These are phyloP conservation scores for Astyanax mexicanus DNA, from an alignment of 2,797 vertebrate species.

Conservation along the genomic window DNA sequence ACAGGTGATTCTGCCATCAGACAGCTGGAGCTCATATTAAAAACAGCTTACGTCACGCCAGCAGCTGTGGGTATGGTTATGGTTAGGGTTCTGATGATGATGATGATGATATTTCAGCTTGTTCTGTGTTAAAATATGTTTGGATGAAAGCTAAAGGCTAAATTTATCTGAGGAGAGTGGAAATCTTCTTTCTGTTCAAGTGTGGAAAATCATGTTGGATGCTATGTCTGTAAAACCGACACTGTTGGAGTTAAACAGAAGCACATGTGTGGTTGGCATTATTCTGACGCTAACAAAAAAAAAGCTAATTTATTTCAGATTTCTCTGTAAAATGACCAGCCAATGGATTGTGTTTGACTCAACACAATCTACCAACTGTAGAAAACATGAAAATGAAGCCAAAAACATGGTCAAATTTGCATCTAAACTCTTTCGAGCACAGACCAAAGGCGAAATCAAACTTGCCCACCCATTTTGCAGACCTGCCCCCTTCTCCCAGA, in stretches of 20 bases:
- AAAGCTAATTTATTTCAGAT: too few species aligned
- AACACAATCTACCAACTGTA: too few species aligned
- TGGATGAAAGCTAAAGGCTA: conserved; percentile 4
- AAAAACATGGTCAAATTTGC: too few species aligned
- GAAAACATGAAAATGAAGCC: too few species aligned
- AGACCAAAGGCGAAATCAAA: too few species aligned
- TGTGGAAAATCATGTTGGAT: not conserved
- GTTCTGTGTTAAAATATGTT: conserved; percentile 22
- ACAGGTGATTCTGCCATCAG: conserved; percentile 53
- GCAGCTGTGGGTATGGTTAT: conserved; percentile 34
- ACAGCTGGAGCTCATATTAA: conserved; percentile 51
- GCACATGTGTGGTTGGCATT: conserved; percentile 38
- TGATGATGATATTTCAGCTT: conserved; percentile 35
- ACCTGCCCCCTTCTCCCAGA: too few species aligned
- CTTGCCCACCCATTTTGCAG: too few species aligned
- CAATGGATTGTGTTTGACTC: too few species aligned
- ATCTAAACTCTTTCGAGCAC: too few species aligned
- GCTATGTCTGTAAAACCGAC: conserved; percentile 35
- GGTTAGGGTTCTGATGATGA: conserved; percentile 21
- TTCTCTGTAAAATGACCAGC: too few species aligned
- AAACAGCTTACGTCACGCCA: conserved; percentile 40
- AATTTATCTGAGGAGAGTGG: not conserved
- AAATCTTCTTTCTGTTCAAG: not conserved
- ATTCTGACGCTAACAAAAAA: too few species aligned
- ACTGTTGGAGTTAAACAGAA: conserved; percentile 43